Evolutionary conservation across 1,140 invertebrate genomes (phyloP).

Genomic region (Pectinophora gossypiella): DNA sequence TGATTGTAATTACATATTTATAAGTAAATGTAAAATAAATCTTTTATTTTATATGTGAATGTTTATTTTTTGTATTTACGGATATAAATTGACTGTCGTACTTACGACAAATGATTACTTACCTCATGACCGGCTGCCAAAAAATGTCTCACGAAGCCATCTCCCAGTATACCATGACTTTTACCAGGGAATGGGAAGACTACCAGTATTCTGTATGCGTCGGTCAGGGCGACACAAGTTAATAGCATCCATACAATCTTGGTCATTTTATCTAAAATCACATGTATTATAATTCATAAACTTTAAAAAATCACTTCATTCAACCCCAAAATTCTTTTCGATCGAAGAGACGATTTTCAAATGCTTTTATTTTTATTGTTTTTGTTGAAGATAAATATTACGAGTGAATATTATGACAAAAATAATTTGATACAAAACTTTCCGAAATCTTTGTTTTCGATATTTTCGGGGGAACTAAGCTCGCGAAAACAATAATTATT

Average conservation of each 20-base stretch:
- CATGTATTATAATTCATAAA: neutral
- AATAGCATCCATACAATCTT: neutral
- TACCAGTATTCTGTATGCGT: constrained; percentile 30
- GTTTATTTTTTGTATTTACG: neutral
- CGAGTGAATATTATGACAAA: too few relatives aligned
- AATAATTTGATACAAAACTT: too few relatives aligned
- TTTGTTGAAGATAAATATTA: too few relatives aligned
- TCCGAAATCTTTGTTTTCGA: too few relatives aligned
- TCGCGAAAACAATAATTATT: too few relatives aligned
- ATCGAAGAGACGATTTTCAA: neutral
- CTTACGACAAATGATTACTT: neutral
- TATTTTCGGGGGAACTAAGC: too few relatives aligned
- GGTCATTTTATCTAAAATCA: neutral
- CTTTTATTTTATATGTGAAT: neutral
- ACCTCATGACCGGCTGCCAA: constrained; percentile 41
- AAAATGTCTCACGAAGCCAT: constrained; percentile 26
- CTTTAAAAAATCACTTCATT: neutral
- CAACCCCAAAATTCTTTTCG: neutral
- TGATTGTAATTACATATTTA: neutral
- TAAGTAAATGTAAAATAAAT: neutral
- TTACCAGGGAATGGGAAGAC: constrained; percentile 30
- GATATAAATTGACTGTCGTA: neutral
- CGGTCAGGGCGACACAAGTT: neutral
- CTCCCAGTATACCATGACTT: constrained; percentile 35
- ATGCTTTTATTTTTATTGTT: neutral